These are phyloP conservation scores for Drosophila percnosoma DNA, from an alignment of 2,888 invertebrate species.

Conservation along the genomic window DNA sequence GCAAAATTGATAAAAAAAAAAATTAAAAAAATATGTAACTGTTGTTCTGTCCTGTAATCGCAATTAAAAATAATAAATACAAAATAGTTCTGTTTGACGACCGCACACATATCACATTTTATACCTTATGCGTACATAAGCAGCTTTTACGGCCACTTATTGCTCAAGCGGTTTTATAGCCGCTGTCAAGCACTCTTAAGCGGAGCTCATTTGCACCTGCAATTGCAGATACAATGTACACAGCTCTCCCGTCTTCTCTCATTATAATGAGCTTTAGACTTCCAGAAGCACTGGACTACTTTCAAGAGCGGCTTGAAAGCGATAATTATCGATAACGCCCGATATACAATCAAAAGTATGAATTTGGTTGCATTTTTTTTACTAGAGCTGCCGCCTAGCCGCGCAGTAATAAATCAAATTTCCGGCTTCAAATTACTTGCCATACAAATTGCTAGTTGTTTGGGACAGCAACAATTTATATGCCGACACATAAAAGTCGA, in stretches of 20 bases:
- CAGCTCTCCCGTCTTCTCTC: neutral
- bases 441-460: constrained; percentile 39
- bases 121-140: neutral
- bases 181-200: neutral
- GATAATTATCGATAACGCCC: neutral
- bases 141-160: neutral
- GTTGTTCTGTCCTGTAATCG: neutral
- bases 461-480: constrained; percentile 59
- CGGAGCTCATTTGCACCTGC: neutral
- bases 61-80: neutral
- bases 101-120: neutral
- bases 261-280: neutral
- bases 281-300: neutral
- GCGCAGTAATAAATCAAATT: constrained; percentile 44
- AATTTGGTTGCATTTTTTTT: neutral
- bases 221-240: constrained; percentile 1
- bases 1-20: neutral
- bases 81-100: constrained; percentile 7
- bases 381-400: neutral
- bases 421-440: constrained; percentile 46
- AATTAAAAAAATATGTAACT: no score
- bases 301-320: constrained; percentile 6
- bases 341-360: neutral
- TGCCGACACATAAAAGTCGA: constrained; percentile 53
- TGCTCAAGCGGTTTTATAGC: neutral